These are phyloP conservation scores for Carabus problematicus DNA, from an alignment of 2,888 invertebrate species.

Conservation along the genomic window DNA sequence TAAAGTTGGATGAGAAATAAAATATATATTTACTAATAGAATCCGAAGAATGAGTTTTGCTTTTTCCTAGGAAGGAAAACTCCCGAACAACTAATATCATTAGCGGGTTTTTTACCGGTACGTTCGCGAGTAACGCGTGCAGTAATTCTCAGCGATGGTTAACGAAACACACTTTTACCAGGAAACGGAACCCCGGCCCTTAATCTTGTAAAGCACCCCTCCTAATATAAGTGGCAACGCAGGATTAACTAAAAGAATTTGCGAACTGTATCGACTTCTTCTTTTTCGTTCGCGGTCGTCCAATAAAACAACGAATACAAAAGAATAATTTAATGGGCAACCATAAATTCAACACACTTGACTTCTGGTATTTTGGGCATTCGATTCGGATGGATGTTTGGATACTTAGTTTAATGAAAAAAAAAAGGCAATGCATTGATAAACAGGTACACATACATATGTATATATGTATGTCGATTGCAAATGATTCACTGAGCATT, in stretches of 20 bases:
- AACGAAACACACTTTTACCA: constrained; percentile 5
- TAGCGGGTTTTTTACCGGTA: too few species aligned
- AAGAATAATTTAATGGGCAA: constrained; percentile 29
- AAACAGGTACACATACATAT: constrained; percentile 12
- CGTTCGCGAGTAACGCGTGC: not conserved
- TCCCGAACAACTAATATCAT: too few species aligned
- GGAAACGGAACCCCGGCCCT: not conserved
- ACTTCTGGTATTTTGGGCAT: constrained; percentile 15
- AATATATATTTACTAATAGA: too few species aligned
- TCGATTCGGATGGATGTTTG: constrained; percentile 27
- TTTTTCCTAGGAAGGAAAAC: too few species aligned
- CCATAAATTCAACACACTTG: constrained; percentile 18
- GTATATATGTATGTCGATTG: too few species aligned
- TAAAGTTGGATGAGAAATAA: too few species aligned
- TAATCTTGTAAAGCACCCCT: constrained; percentile 7
- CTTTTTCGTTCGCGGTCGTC: not conserved
- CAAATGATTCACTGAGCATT: too few species aligned
- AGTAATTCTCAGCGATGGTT: constrained; percentile 19
- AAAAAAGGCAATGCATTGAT: constrained; percentile 29
- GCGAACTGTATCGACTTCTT: constrained; percentile 21
- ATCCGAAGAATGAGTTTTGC: too few species aligned
- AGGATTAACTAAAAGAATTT: constrained; percentile 10
- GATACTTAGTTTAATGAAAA: constrained; percentile 36
- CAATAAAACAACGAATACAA: constrained; percentile 29
- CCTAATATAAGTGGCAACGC: not conserved